These are phyloP conservation scores for Athene cunicularia DNA, from an alignment of 2,113 vertebrate genomes.

Conservation along the genomic window DNA sequence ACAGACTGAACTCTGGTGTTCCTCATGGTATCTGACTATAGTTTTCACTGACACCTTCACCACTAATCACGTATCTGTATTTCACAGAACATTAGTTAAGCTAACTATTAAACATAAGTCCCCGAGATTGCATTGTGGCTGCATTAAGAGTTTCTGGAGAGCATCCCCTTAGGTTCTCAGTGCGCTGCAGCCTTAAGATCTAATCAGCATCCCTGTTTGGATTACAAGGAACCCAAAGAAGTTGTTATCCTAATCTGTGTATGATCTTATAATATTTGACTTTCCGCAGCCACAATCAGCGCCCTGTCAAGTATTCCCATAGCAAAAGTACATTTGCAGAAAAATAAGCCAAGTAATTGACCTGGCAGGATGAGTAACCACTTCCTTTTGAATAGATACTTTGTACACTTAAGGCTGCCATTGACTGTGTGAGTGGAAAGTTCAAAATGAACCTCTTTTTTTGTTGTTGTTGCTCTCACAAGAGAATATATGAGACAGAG, in stretches of 20 bases:
- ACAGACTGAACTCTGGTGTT: constrained; percentile 47
- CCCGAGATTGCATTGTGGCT: background rate
- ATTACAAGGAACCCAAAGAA: background rate
- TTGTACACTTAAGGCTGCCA: fast-evolving
- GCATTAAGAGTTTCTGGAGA: constrained; percentile 8
- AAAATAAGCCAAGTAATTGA: background rate
- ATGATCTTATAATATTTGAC: constrained; percentile 17
- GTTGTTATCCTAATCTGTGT: constrained; percentile 29
- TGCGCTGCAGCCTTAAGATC: background rate
- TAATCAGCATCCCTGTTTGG: constrained; percentile 15
- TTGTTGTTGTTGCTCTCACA: background rate
- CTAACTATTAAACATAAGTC: constrained; percentile 52
- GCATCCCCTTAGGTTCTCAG: background rate
- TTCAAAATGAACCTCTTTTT: background rate
- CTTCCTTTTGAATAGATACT: background rate
- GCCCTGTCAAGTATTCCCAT: background rate
- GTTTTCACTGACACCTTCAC: constrained; percentile 47
- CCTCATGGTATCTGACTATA: background rate
- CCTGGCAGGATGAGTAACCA: background rate
- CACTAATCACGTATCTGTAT: constrained; percentile 1
- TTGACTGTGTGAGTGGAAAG: background rate
- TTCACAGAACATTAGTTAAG: constrained; percentile 65
- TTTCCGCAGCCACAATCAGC: background rate
- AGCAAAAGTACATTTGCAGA: constrained; percentile 8
- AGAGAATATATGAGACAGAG: background rate